Evolutionary conservation across 92 coral and sea anemone species (phyloP).

Genomic region (Heliopora coerulea): DNA sequence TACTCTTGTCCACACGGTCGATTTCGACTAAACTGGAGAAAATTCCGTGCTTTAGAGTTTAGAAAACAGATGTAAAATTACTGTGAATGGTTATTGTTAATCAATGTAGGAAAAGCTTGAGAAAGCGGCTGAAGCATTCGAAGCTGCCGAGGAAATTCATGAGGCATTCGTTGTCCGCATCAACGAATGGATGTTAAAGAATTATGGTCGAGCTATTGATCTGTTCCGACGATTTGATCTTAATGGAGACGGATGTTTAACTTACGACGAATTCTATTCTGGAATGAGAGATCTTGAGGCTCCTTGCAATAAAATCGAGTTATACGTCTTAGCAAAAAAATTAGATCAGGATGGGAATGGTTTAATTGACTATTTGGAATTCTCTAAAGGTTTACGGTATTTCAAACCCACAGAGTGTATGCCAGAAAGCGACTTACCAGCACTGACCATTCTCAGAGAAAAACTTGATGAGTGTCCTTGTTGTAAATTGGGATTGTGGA

Average conservation of each 20-base stretch:
- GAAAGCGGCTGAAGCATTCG: constrained; percentile 92
- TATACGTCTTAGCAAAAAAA: constrained; percentile 91
- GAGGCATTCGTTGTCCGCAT: constrained; percentile 95
- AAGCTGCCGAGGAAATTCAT: constrained; percentile 91
- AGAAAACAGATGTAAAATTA: too few species aligned
- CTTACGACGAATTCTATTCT: constrained; percentile 94
- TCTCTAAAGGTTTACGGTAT: constrained; percentile 89
- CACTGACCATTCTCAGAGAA: constrained; percentile 83
- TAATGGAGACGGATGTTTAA: constrained; percentile 94
- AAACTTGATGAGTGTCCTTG: constrained; percentile 90
- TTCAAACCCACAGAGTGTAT: constrained; percentile 76
- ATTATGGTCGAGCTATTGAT: constrained; percentile 92
- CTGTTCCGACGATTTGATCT: constrained; percentile 92
- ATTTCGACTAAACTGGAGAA: too few species aligned
- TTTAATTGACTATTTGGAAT: constrained; percentile 85
- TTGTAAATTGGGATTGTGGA: constrained; percentile 93
- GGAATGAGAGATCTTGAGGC: constrained; percentile 98
- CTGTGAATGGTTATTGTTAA: background rate
- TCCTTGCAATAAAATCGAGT: constrained; percentile 89
- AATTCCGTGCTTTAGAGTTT: too few species aligned
- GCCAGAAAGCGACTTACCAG: constrained; percentile 77
- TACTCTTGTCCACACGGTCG: too few species aligned
- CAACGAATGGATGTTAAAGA: constrained; percentile 95
- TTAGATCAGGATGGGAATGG: constrained; percentile 83
- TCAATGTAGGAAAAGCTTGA: constrained; percentile 81